A percentile compares a stretch with the other conserved stretches of the same genome.
Conservation (phyloP, 2,797 vertebrate genomes). For the Artibeus jamaicensis region DNA sequence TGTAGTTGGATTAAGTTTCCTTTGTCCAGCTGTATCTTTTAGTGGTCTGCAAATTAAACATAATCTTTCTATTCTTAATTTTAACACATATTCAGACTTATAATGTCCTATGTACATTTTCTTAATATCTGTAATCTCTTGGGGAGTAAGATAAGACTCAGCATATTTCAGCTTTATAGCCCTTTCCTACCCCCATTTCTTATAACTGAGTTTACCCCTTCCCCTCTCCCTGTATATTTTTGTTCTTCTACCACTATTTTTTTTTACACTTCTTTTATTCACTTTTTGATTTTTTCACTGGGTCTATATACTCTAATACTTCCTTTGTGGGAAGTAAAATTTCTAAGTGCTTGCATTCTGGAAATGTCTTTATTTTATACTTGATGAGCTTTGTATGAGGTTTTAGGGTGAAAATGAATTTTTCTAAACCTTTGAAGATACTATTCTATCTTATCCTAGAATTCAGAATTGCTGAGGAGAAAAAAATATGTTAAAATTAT, state of each 20-base stretch:
- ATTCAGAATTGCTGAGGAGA: not conserved
- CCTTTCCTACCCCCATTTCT: not conserved
- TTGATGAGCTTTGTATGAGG: not conserved
- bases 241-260: not conserved
- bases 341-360: not conserved
- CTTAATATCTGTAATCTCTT: not conserved
- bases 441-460: not conserved
- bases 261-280: not conserved
- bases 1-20: not conserved
- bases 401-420: not conserved
- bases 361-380: not conserved
- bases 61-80: not conserved
- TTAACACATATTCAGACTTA: not conserved
- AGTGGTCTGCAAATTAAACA: not conserved
- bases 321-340: not conserved
- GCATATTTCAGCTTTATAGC: not conserved
- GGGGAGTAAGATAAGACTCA: not conserved
- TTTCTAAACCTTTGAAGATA: not conserved
- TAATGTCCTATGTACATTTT: not conserved
- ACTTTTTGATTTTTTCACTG: not conserved
- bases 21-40: not conserved
- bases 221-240: not conserved
- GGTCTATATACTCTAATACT: not conserved
- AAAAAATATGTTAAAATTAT: not conserved
- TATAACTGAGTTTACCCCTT: not conserved